Evolutionary conservation across 1,140 invertebrate species (phyloP).

Genomic region (Atta colombica): DNA sequence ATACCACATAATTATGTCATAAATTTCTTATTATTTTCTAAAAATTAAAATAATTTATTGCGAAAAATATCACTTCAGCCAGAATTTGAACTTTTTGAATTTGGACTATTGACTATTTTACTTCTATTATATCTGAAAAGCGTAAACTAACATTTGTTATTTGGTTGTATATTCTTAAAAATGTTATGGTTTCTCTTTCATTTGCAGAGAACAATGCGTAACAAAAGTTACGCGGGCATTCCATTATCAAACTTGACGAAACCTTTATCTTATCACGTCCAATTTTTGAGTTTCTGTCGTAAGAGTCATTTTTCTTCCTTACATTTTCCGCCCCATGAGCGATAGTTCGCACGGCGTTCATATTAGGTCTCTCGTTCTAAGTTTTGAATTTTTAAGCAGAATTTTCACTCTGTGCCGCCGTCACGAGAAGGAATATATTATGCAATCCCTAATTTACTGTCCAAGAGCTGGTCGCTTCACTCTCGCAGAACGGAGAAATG

Average conservation of each 20-base stretch:
- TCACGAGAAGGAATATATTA: constrained; percentile 60
- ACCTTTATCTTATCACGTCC: constrained; percentile 63
- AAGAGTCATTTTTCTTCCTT: constrained; percentile 52
- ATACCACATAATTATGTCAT: background rate
- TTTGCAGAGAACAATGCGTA: constrained; percentile 30
- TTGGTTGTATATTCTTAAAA: background rate
- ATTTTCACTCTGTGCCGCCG: constrained; percentile 62
- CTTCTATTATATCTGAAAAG: background rate
- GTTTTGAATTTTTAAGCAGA: constrained; percentile 68
- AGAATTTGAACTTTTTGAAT: no score
- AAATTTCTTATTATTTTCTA: background rate
- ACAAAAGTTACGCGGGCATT: constrained; percentile 39
- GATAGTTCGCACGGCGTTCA: constrained; percentile 61
- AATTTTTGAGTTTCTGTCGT: constrained; percentile 69
- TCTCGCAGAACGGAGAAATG: constrained; percentile 30
- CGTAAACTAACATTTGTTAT: background rate
- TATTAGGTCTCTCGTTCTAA: constrained; percentile 65
- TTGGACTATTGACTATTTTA: no score
- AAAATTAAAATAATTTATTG: background rate
- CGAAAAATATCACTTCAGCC: no score
- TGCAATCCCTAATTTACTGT: constrained; percentile 66
- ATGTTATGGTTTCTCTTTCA: background rate
- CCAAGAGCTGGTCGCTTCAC: constrained; percentile 44
- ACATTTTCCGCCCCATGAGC: constrained; percentile 50
- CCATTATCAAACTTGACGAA: constrained; percentile 48